phyloP scores from a whole-genome alignment of 2,797 vertebrate species.

The Lindbergichthys nudifrons region DNA sequence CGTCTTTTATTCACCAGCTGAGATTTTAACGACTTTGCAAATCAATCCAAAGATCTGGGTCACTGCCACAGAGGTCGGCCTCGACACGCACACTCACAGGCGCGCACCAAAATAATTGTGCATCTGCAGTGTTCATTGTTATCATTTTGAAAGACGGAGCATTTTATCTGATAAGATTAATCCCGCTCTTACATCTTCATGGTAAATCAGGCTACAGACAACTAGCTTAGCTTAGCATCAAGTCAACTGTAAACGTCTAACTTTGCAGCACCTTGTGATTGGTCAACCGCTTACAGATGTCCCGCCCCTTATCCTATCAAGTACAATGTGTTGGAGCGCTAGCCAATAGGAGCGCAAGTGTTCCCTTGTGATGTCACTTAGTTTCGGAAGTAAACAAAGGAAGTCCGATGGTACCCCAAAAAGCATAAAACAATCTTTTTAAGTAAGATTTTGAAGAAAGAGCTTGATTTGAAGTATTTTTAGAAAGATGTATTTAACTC shows the following conservation, averaged over 20 bases:
- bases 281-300: not conserved
- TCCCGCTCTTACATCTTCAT: too few species aligned
- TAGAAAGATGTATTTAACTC: too few species aligned
- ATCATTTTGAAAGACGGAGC: constrained; percentile 1
- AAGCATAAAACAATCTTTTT: too few species aligned
- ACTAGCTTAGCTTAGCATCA: constrained; percentile 1
- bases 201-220: not conserved
- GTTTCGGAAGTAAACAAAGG: too few species aligned
- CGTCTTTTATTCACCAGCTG: constrained; percentile 52
- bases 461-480: too few species aligned
- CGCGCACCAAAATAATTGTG: constrained; percentile 22
- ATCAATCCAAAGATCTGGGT: constrained; percentile 66
- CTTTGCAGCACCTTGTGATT: not conserved
- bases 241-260: not conserved
- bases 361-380: too few species aligned
- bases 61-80: constrained; percentile 58
- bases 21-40: constrained; percentile 70
- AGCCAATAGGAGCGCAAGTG: too few species aligned
- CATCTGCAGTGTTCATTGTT: constrained; percentile 34
- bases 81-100: constrained; percentile 9
- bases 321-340: too few species aligned
- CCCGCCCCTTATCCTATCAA: too few species aligned
- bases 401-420: too few species aligned
- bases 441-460: too few species aligned
- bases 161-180: too few species aligned